Evolutionary conservation across 1,140 invertebrate species (phyloP), one percentile per base, ranked within the genome.

Genomic region (Watersipora subatra): DNA sequence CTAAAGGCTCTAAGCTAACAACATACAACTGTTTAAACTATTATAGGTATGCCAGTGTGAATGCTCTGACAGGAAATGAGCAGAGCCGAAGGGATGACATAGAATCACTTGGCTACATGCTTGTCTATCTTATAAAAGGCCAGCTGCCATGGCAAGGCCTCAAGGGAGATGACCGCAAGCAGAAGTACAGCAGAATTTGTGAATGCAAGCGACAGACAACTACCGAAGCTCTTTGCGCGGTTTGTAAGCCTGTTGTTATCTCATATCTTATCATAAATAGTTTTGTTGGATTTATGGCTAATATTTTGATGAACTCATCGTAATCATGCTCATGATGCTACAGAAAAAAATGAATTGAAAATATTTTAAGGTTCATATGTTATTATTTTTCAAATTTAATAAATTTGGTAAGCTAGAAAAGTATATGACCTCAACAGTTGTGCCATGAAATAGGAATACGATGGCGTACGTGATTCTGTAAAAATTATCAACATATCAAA

Each of bases 301-400:
- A 2, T 90, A 90, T 78, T 91, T 91, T 61, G 90, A 88, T 59
- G n/a, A n/a, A n/a, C n/a, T n/a, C n/a, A n/a, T n/a, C n/a, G n/a
- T n/a, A n/a, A n/a, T n/a, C n/a, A 96, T 88, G 12, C 96, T 96
- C 81, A 93, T 93, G 80, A 92, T 96, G 78, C 96, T 96, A 75
- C 96, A 97, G 80, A 92, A 97, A 79, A 91, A 93, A 81, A 97
- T 97, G 77, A n/a, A n/a, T n/a, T n/a, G n/a, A n/a, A n/a, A n/a
- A n/a, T n/a, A n/a, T n/a, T n/a, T n/a, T n/a, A n/a, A n/a, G n/a
- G n/a, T n/a, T n/a, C n/a, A n/a, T n/a, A n/a, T n/a, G n/a, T n/a
- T n/a, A n/a, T n/a, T n/a, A n/a, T n/a, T n/a, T n/a, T n/a, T n/a
- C n/a, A n/a, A n/a, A n/a, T n/a, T n/a, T n/a, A n/a, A n/a, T n/a